A percentile compares a stretch with the other conserved stretches of the same genome.
Conservation (phyloP, 2,797 vertebrate genomes). For the Parotocinclus haroldoi region DNA sequence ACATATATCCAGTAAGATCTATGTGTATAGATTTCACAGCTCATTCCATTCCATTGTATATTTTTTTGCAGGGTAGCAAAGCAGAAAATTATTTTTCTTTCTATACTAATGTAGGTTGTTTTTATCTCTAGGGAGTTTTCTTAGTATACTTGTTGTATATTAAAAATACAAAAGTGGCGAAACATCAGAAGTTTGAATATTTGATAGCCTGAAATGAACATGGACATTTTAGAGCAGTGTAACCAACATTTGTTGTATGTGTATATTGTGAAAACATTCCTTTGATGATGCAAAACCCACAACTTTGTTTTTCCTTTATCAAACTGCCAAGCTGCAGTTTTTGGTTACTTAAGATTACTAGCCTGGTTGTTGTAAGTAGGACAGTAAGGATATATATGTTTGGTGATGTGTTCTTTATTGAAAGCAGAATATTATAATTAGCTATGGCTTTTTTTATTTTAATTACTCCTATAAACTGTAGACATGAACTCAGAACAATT, state of each 20-base stretch:
- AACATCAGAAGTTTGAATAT: slow-evolving; percentile 79
- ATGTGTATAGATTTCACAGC: slow-evolving; percentile 8
- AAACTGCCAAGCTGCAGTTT: slow-evolving; percentile 6
- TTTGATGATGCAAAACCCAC: slow-evolving; percentile 37
- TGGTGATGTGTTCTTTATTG: slow-evolving; percentile 26
- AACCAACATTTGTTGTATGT: slow-evolving; percentile 61
- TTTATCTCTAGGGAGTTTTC: not conserved
- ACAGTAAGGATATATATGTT: slow-evolving; percentile 32
- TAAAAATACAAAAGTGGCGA: slow-evolving; percentile 69
- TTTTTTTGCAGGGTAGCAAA: slow-evolving; percentile 24
- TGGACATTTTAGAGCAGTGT: slow-evolving; percentile 82
- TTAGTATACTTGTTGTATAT: slow-evolving; percentile 79
- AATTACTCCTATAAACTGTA: no score
- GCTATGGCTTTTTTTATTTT: slow-evolving; percentile 10
- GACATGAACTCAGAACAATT: no score
- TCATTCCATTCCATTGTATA: slow-evolving; percentile 44
- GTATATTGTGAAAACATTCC: slow-evolving; percentile 40
- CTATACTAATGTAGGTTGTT: not conserved
- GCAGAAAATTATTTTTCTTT: not conserved
- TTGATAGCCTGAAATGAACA: slow-evolving; percentile 92
- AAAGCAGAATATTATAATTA: not conserved
- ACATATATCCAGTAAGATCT: slow-evolving; percentile 60
- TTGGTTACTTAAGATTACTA: slow-evolving; percentile 32
- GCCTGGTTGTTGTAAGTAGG: slow-evolving; percentile 31
- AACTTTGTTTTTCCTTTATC: slow-evolving; percentile 28